These are phyloP conservation scores for Amphipyra tragopoginis DNA, from an alignment of 2,888 invertebrate species.

Conservation along the genomic window DNA sequence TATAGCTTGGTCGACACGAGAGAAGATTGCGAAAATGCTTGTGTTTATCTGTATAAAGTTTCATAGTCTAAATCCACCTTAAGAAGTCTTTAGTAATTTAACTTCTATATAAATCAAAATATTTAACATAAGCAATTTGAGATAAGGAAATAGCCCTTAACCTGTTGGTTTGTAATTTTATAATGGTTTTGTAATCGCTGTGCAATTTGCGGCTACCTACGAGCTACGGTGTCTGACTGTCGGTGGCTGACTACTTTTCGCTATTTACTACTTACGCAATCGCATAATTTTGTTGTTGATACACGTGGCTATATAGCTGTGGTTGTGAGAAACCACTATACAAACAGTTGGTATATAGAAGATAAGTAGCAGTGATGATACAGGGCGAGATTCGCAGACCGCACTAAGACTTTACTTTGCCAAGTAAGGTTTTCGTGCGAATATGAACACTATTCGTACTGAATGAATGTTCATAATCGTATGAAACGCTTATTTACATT, in stretches of 20 bases:
- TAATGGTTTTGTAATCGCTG: constrained; percentile 38
- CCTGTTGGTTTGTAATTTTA: constrained; percentile 45
- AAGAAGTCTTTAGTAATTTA: neutral
- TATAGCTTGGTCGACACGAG: no score
- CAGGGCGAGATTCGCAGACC: no score
- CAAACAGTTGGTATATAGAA: no score
- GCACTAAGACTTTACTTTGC: no score
- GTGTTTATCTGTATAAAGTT: neutral
- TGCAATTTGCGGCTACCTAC: constrained; percentile 50
- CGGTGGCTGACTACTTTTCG: constrained; percentile 40
- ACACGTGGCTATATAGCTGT: constrained; percentile 3
- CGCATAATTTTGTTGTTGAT: constrained; percentile 43
- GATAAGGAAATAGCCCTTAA: constrained; percentile 46
- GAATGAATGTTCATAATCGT: no score
- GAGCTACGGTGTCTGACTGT: constrained; percentile 14
- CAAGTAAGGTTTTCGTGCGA: no score
- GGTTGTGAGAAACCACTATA: no score
- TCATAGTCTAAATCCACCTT: constrained; percentile 3
- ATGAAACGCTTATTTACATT: no score
- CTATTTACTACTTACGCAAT: constrained; percentile 45
- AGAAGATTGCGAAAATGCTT: no score
- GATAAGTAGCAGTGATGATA: no score
- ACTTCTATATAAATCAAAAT: constrained; percentile 4
- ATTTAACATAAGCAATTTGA: constrained; percentile 32
- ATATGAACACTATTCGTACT: no score